phyloP scores from a whole-genome alignment of 2,888 invertebrate genomes.

The Plebejus argus region DNA sequence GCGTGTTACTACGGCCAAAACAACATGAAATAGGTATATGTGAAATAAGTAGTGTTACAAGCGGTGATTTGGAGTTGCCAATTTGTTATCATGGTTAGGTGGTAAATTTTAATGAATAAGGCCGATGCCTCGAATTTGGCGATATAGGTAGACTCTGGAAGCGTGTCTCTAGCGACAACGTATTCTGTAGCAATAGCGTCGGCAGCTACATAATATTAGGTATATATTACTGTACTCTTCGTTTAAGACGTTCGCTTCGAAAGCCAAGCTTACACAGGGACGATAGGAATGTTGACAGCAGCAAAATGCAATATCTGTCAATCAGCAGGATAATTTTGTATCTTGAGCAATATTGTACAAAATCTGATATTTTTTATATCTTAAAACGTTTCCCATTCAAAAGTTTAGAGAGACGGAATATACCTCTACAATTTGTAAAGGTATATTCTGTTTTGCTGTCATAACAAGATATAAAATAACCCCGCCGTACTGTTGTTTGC shows the following conservation, averaged over 20 bases:
- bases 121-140: not conserved
- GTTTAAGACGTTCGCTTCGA: too few relatives aligned
- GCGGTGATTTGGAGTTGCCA: not conserved
- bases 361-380: too few relatives aligned
- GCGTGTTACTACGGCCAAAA: not conserved
- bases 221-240: too few relatives aligned
- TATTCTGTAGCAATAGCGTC: too few relatives aligned
- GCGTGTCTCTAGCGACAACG: not conserved
- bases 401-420: too few relatives aligned
- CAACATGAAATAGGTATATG: not conserved
- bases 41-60: slow-evolving; percentile 11
- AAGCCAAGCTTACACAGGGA: too few relatives aligned
- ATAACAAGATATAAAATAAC: not conserved
- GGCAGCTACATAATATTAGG: too few relatives aligned
- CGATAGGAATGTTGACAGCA: too few relatives aligned
- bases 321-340: too few relatives aligned
- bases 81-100: not conserved
- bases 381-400: too few relatives aligned
- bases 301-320: too few relatives aligned
- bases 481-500: not conserved
- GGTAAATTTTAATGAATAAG: not conserved
- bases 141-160: not conserved
- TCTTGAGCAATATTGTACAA: too few relatives aligned
- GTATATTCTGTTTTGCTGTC: not conserved
- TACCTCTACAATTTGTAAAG: not conserved